Conservation (phyloP, 2,113 vertebrate genomes). For the Xenopus borealis region DNA sequence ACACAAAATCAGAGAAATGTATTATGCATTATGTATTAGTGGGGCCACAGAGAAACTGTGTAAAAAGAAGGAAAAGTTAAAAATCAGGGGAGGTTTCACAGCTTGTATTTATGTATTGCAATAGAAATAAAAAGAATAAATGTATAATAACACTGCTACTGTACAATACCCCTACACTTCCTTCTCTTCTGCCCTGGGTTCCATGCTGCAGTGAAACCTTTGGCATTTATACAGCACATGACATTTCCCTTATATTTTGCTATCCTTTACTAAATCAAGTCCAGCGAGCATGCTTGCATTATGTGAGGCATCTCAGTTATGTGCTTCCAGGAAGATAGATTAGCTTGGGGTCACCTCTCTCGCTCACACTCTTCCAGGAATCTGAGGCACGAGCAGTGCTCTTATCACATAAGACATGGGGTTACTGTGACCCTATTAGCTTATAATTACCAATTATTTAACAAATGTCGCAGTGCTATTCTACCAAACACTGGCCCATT, state of each 20-base stretch:
- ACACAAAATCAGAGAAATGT: too few relatives aligned
- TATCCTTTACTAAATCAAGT: too few relatives aligned
- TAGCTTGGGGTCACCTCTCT: constrained; percentile 14
- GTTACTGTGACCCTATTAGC: constrained; percentile 28
- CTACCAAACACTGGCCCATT: neutral
- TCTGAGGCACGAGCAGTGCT: constrained; percentile 6
- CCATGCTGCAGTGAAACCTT: neutral
- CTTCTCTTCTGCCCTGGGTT: neutral
- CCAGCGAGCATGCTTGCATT: neutral
- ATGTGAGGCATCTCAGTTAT: constrained; percentile 8
- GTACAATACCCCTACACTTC: neutral
- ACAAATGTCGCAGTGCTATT: constrained; percentile 4
- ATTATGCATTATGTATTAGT: too few relatives aligned
- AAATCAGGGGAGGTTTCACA: too few relatives aligned
- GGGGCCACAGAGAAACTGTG: too few relatives aligned
- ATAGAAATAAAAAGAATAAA: too few relatives aligned
- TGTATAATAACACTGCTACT: too few relatives aligned
- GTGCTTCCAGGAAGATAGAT: constrained; percentile 7
- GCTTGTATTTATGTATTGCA: too few relatives aligned
- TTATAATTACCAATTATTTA: constrained; percentile 13
- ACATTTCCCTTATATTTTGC: neutral
- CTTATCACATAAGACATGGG: constrained; percentile 18
- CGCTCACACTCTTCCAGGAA: constrained; percentile 9
- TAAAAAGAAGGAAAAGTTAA: too few relatives aligned
- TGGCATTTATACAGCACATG: neutral